A percentile compares a stretch with the other conserved stretches of the same genome.
Evolutionary conservation across 1,140 invertebrate species (phyloP).

Genomic region (Drosophila pectinifera): DNA sequence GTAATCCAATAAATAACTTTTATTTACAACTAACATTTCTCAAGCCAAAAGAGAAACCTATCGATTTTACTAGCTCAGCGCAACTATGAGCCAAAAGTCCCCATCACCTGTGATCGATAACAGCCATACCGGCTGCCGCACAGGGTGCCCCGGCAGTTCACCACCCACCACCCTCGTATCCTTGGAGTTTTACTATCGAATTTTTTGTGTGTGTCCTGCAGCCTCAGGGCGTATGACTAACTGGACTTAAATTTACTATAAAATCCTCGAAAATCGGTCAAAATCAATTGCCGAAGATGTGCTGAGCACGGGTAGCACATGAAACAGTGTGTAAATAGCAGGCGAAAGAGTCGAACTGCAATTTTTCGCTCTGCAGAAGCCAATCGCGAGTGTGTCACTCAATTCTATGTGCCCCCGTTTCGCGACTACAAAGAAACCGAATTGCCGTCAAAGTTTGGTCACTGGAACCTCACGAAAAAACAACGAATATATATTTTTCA

Average conservation of each 20-base stretch:
- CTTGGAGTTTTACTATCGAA: slow-evolving; percentile 69
- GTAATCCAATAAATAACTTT: too few relatives aligned
- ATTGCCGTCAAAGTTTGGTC: neutral
- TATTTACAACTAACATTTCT: too few relatives aligned
- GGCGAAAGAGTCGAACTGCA: neutral
- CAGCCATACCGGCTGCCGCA: slow-evolving; percentile 41
- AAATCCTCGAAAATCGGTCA: slow-evolving; percentile 3
- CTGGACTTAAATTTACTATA: slow-evolving; percentile 6
- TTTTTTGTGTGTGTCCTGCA: slow-evolving; percentile 55
- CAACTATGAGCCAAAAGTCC: slow-evolving; percentile 2
- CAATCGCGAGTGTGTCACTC: slow-evolving; percentile 33
- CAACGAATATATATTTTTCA: slow-evolving; percentile 42
- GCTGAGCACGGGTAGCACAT: neutral
- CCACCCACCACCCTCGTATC: slow-evolving; percentile 52
- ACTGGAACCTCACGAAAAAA: neutral
- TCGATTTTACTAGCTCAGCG: neutral
- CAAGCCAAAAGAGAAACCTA: too few relatives aligned
- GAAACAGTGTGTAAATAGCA: slow-evolving; percentile 11
- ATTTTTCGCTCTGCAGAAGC: slow-evolving; percentile 6
- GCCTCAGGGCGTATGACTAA: slow-evolving; percentile 38
- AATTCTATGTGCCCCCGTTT: slow-evolving; percentile 19
- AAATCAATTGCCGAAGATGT: neutral
- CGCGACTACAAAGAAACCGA: slow-evolving; percentile 6
- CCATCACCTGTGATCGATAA: slow-evolving; percentile 31
- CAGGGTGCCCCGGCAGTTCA: slow-evolving; percentile 31